Evolutionary conservation across 2,797 vertebrate genomes (phyloP), one percentile per base, ranked within the genome.

Genomic region (Ataeniobius toweri): DNA sequence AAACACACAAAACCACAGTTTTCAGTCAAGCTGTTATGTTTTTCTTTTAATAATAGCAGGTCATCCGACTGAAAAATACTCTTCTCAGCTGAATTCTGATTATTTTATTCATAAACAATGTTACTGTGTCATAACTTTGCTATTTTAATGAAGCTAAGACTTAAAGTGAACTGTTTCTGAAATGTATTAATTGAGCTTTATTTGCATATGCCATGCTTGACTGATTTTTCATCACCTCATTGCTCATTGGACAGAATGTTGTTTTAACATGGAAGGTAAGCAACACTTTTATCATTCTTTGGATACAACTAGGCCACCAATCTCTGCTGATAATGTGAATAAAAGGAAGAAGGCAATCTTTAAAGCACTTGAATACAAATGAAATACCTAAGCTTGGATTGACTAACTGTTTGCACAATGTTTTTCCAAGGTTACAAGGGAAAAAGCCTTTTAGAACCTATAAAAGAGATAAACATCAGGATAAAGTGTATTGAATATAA

Each of bases 171-270:
- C 77, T 67, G 46, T 51, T 79, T 83, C 77, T 63, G 74, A 41
- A 88, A 81, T 28, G 9, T 88, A 79, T 80, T 82, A 83, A 85
- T 56, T 2, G 39, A 87, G 70, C 74, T 73, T 83, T 80, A 87
- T 89, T 86, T 94, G 94, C 95, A 96, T 95, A 83, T 83, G 84
- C 87, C 67, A 86, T 86, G 85, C 87, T 91, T 95, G 95, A 7
- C 67, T 94, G 94, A 80, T 88, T 72, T 84, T 80, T 82, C 2
- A 7, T 22, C 18, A 36, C 3, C 20, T 28, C 16, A 39, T 7
- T 67, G 48, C 50, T 71, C 20, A 13, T 72, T 72, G 76, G 80
- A 84, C 68, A 86, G 87, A 77, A 78, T 71, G 75, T 88, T 69
- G 75, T 74, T 82, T 36, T 79, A 51, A 85, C 51, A 14, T 46